Base-by-base conservation (phyloP, 2,113 vertebrate genomes). In the Sylvilagus bachmani region DNA sequence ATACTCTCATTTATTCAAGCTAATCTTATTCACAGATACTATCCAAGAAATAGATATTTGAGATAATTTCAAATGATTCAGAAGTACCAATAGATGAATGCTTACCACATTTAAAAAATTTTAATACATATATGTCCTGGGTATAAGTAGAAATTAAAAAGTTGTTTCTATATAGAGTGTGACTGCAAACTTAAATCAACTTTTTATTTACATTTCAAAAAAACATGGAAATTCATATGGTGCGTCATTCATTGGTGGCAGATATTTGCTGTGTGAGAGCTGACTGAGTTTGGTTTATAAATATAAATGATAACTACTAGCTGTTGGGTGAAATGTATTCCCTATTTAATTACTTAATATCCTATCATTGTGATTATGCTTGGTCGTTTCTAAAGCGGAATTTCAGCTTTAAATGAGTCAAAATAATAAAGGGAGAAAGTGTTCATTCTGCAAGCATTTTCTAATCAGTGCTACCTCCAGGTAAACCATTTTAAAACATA, bases 251-350 rank as follows among this genome's bases (percentile, higher is more conserved):
- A 80, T 49, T 31, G 10, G 19, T 93, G 83, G 5, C 0, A 73
- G 27, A 49, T 85, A 53, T 49, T 93, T 91, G 19, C 61, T 84
- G 1, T 87, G 5, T 73, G 79, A 91, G 4, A 62, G 1, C 78
- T 74, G 67, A 44, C 29, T 90, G 80, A 84, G 31, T 94, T 96
- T 97, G 31, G 17, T 38, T 85, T 89, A 78, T 69, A 82, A 66
- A 70, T 84, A 51, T 82, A 74, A 74, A 49, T 91, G 67, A 85
- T 78, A 94, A 90, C 70, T 75, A 61, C 33, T 53, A 89, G 66
- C 33, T 55, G 33, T 10, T 58, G 2, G 67, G 0, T 93, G 61
- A 85, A 90, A 53, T 55, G 61, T 25, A 88, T 16, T 83, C 29
- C 14, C 13, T 62, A 49, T 82, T 90, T 84, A 38, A 49, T 66